phyloP scores from a whole-genome alignment of 2,113 vertebrate genomes.

The Microcebus murinus region DNA sequence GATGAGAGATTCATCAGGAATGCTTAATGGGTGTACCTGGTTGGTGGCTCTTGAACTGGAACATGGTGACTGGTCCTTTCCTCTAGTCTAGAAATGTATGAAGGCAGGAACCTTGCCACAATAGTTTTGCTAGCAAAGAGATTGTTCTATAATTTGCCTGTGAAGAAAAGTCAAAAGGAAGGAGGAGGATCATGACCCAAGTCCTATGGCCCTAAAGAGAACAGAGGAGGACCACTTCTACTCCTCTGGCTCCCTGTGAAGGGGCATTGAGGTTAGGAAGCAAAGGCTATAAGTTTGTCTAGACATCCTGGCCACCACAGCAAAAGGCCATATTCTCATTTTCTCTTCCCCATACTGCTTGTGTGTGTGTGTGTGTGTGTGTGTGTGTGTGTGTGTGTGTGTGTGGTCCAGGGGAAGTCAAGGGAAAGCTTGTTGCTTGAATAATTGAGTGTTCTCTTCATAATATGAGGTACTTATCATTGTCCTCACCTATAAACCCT shows the following conservation, averaged over 20 bases:
- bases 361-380: not conserved
- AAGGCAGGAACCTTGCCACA: not conserved
- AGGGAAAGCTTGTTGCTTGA: not conserved
- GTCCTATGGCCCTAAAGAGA: not conserved
- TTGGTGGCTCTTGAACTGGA: not conserved
- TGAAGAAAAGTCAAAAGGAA: not conserved
- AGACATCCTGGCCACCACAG: not conserved
- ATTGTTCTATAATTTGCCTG: not conserved
- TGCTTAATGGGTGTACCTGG: not conserved
- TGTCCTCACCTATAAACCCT: not conserved
- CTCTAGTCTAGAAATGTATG: not conserved
- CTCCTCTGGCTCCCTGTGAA: not conserved
- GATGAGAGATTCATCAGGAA: not conserved
- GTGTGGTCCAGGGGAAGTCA: not conserved
- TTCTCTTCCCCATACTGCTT: not conserved
- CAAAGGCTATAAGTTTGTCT: not conserved
- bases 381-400: not conserved
- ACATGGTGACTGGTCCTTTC: not conserved
- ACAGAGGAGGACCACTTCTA: not conserved
- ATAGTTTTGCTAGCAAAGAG: not conserved
- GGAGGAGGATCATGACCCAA: not conserved
- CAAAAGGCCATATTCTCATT: not conserved
- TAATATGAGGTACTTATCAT: not conserved
- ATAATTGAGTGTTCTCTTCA: not conserved
- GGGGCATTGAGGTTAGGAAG: not conserved